phyloP scores from a whole-genome alignment of 2,113 vertebrate species.

The Microtus pennsylvanicus region DNA sequence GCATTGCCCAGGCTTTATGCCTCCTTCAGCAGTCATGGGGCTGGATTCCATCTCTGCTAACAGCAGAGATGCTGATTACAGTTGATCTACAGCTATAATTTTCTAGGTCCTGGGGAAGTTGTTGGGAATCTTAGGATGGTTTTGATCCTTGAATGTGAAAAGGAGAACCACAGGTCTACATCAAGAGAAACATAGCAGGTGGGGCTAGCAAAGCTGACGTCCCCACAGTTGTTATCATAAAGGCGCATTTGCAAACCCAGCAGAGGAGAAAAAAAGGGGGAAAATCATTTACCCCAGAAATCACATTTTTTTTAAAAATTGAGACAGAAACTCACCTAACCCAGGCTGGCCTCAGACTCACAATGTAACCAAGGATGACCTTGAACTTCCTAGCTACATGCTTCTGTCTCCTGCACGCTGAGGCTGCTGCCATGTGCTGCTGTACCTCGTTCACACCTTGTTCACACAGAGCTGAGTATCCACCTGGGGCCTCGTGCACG shows the following conservation, averaged over 20 bases:
- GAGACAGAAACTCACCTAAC: background rate
- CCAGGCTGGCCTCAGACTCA: background rate
- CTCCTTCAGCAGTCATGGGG: background rate
- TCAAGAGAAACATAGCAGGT: background rate
- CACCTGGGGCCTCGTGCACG: background rate
- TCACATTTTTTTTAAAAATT: background rate
- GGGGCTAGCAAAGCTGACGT: background rate
- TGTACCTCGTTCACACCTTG: background rate
- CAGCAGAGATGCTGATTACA: too few species aligned
- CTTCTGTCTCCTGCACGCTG: background rate
- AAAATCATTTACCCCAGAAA: background rate
- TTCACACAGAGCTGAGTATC: background rate
- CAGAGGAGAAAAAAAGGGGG: background rate
- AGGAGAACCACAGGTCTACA: background rate
- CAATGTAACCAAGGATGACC: background rate
- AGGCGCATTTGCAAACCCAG: background rate
- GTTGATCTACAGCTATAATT: background rate
- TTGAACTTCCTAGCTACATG: background rate
- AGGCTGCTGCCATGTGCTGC: background rate
- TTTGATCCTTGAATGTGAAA: background rate
- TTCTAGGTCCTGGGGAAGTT: background rate
- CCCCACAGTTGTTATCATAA: background rate
- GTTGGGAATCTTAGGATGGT: background rate
- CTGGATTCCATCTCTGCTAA: background rate
- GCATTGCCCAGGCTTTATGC: too few species aligned